Conservation (phyloP, 1,140 invertebrate species). For the Wiebesia pumilae region DNA sequence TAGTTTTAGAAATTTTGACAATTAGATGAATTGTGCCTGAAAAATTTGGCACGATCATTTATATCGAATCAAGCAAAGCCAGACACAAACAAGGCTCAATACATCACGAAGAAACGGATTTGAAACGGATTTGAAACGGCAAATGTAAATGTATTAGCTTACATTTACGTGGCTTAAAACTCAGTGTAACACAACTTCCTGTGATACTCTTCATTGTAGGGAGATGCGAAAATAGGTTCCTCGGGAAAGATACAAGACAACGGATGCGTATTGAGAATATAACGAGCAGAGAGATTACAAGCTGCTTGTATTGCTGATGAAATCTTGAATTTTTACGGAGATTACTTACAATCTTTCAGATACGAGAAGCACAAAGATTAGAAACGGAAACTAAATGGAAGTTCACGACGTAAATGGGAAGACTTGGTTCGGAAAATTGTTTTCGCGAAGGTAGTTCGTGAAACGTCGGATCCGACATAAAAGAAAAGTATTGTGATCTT, state of each 20-base stretch:
- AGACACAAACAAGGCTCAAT: too few species aligned
- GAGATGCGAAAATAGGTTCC: slow-evolving; percentile 3
- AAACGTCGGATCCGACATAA: background rate
- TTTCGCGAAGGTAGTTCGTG: too few species aligned
- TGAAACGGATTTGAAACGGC: too few species aligned
- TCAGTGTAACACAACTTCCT: too few species aligned
- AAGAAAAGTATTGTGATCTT: background rate
- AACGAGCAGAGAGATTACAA: background rate
- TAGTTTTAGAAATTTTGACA: too few species aligned
- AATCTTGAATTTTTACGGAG: background rate
- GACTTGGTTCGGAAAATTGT: background rate
- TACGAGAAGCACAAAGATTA: background rate
- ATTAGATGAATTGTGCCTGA: too few species aligned
- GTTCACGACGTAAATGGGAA: background rate
- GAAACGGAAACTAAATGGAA: background rate
- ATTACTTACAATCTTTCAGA: background rate
- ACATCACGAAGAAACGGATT: too few species aligned
- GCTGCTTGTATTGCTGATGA: background rate
- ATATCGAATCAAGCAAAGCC: too few species aligned
- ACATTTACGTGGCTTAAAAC: too few species aligned
- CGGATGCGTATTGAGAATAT: background rate
- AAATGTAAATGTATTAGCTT: too few species aligned
- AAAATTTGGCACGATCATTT: too few species aligned
- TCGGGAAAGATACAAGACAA: background rate
- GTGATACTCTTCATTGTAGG: too few species aligned